Evolutionary conservation across 2,888 invertebrate species (phyloP), one percentile per base, ranked within the genome.

Genomic region (Helleia helle): DNA sequence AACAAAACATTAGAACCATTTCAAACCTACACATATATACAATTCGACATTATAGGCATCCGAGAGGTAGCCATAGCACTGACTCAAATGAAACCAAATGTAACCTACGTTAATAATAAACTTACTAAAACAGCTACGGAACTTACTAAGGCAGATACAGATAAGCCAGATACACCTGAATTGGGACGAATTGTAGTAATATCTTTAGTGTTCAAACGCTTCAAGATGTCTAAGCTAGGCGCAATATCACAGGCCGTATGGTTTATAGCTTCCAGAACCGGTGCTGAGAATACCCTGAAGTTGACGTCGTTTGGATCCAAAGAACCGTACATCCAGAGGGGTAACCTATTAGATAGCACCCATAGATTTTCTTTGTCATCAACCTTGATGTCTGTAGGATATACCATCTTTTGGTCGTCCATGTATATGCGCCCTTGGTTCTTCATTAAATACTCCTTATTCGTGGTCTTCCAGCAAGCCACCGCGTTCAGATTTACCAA

Each of bases 351-450:
- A 0, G 92, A 91, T 0, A 93, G 62, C 1, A 93, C 90, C 93
- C 93, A 93, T 1, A 93, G 62, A 27, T 88, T 90, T 8, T 90
- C 87, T 4, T 91, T 86, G 15, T 86, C 86, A 49, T 93, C 93
- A 0, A 93, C 91, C 69, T 93, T 93, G 1, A 93, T 86, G 51
- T 93, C 93, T 37, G 91, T 92, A 1, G 93, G 92, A 55, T 92
- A 93, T 1, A 93, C 83, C 90, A 93, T 89, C 1, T 90, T 89
- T 1, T 80, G 85, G 43, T 91, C 87, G 56, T 88, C 90, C 88
- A 89, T 89, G 47, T 88, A 92, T 37, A 93, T 88, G 26, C 91
- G 80, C 2, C 90, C 92, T 60, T 93, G 92, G 5, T 91, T 89
- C 48, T 89, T 88, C 71, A 89, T 88, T 3, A 84, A 87, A 56